phyloP scores from a whole-genome alignment of 2,888 invertebrate species.

The Himalopsyche tibetana region DNA sequence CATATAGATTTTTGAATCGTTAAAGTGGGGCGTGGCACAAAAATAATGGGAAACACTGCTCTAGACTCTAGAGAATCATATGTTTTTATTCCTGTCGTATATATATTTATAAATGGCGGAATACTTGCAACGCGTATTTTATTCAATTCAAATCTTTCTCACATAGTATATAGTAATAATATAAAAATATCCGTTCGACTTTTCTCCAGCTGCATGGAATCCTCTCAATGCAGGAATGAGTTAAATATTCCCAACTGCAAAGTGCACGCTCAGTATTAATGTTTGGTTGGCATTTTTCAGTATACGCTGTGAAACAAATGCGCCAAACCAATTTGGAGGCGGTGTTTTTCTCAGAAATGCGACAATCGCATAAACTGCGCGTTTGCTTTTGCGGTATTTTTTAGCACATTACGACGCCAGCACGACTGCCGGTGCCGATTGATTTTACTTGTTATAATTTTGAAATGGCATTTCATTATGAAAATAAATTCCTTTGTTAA shows the following conservation, averaged over 20 bases:
- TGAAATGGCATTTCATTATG: not conserved
- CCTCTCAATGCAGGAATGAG: not conserved
- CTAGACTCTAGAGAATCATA: too few species aligned
- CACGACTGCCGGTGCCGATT: not conserved
- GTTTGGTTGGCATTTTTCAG: constrained; percentile 16
- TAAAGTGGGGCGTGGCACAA: too few species aligned
- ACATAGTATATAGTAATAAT: too few species aligned
- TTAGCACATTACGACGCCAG: not conserved
- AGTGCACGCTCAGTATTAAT: constrained; percentile 30
- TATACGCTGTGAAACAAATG: constrained; percentile 33
- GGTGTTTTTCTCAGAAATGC: constrained; percentile 42
- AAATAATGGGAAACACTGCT: too few species aligned
- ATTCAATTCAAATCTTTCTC: too few species aligned
- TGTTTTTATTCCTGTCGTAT: too few species aligned
- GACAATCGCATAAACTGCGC: constrained; percentile 40
- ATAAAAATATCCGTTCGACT: too few species aligned
- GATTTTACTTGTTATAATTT: not conserved
- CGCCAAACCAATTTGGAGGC: constrained; percentile 36
- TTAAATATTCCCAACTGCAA: constrained; percentile 28
- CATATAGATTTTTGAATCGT: too few species aligned
- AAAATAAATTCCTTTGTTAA: not conserved
- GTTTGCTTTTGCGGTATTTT: not conserved
- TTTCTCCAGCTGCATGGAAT: not conserved
- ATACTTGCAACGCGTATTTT: too few species aligned
- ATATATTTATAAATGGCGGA: too few species aligned